Conservation (phyloP, 1,140 invertebrate genomes). For the Tetragonula clypearis region DNA sequence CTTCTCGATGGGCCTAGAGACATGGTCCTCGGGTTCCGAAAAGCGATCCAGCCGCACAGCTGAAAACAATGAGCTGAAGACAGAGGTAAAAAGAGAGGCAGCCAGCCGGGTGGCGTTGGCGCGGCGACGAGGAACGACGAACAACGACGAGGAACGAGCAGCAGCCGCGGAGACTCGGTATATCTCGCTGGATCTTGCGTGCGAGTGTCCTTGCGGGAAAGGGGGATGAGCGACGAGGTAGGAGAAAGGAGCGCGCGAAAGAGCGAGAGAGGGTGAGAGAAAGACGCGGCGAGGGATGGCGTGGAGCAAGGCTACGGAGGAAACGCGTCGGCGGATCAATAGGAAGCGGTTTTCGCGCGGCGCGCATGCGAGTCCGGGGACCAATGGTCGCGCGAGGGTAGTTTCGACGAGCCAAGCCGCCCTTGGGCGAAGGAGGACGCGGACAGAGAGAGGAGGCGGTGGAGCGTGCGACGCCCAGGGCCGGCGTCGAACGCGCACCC, state of each 20-base stretch:
- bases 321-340: slow-evolving; percentile 60
- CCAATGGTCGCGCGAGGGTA: slow-evolving; percentile 66
- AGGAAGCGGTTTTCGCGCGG: slow-evolving; percentile 47
- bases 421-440: slow-evolving; percentile 57
- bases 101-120: background rate
- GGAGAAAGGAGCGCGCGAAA: background rate
- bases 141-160: slow-evolving; percentile 6
- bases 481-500: slow-evolving; percentile 63
- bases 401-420: slow-evolving; percentile 60
- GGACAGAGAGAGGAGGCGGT: slow-evolving; percentile 21
- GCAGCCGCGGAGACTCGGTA: slow-evolving; percentile 63
- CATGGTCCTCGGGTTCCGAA: background rate
- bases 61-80: background rate
- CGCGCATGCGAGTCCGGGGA: slow-evolving; percentile 59
- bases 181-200: slow-evolving; percentile 78
- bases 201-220: slow-evolving; percentile 62
- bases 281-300: background rate
- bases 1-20: too few species aligned
- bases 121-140: background rate
- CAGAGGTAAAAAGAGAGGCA: background rate
- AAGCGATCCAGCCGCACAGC: background rate
- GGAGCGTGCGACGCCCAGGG: slow-evolving; percentile 70
- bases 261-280: slow-evolving; percentile 11
- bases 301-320: slow-evolving; percentile 1
- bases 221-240: slow-evolving; percentile 18